Base-by-base conservation (phyloP, 2,888 invertebrate species). In the Tholera decimalis region DNA sequence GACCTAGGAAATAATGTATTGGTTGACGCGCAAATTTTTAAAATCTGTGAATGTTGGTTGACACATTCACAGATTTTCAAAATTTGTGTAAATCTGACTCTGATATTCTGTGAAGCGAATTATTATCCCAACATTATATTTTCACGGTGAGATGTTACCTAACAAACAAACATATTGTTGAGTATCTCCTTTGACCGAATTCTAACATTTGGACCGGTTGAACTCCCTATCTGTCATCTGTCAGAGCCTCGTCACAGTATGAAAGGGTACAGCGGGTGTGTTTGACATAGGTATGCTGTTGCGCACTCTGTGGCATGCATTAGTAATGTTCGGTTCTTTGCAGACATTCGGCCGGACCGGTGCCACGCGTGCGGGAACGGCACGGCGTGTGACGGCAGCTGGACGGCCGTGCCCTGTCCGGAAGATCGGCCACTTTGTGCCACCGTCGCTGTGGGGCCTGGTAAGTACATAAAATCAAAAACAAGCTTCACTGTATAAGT, bases 351-450 rank as follows among this genome's bases (percentile, higher is more conserved):
- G 15, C 72, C 85, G 2, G 85, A 66, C 9, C 83, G 81, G 39
- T 92, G 92, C 68, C 84, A 86, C 80, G 82, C 80, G 41, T 92
- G 92, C 30, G 83, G 58, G 6, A 84, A 85, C 71, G 79, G 67
- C 51, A 84, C 83, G 33, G 65, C 75, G 11, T 87, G 86, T 57
- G 85, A 81, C 46, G 55, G 46, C 44, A 63, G 56, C 33, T 73
- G 80, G 73, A 35, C 77, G 4, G 41, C 81, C 6, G 79, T 80
- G 26, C 67, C 72, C 47, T 92, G 92, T 62, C 83, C 89, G 0
- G 70, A 67, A 2, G 87, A 89, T 26, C 75, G 80, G 7, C 91
- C 90, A 0, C 75, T 84, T 47, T 92, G 92, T 68, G 91, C 91
- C 30, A 92, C 92, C 2, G 68, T 84, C 18, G 89, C 90, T 0